Evolutionary conservation across 37 sponge, comb jelly and placozoan species (phyloP), one percentile per base, ranked within the genome.

Genomic region (Haliclona indistincta): DNA sequence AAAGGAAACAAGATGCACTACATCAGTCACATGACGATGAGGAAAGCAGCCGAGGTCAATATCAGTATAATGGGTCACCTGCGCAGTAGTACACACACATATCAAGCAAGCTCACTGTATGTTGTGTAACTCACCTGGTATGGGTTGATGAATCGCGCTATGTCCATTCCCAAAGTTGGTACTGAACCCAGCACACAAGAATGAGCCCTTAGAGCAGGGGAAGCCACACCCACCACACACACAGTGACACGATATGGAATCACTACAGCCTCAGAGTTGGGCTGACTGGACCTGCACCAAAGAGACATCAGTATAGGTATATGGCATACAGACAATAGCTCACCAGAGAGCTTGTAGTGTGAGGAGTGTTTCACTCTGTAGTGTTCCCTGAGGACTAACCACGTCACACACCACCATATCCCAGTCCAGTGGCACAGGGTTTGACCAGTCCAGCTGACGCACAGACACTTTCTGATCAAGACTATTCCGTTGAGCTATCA

Each of bases 141-240:
- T 26, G 63, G 55, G 43, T 89, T 89, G 49, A 89, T 79, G 69
- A 73, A 86, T 33, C 68, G 56, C 3, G 85, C 86, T 4, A 89
- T 74, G 34, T 85, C 81, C 20, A 89, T 67, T 25, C 90, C 90
- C 23, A 89, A 64, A 22, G 90, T 89, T 32, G 85, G 85, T 23
- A 80, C 39, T 35, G 75, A 44, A 11, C 86, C 90, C 34, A 89
- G 63, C 0, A 89, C 90, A 25, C 51, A 65, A 30, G 79, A 69
- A 6, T 80, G 69, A 13, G 79, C 84, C 37, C 73, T 58, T 39
- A 80, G 67, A 34, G 71, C 68, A 13, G 89, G 79, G 36, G 77
- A 75, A 36, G 84, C 74, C 66, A 88, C 72, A 56, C 76, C 42
- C 47, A 60, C 63, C 1, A 70, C 70, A 35, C 55, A 52, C 22